Percentiles rank a stretch among this genome's conserved stretches.
These are phyloP conservation scores for Lerema accius DNA, from an alignment of 1,140 invertebrate genomes.

Conservation along the genomic window DNA sequence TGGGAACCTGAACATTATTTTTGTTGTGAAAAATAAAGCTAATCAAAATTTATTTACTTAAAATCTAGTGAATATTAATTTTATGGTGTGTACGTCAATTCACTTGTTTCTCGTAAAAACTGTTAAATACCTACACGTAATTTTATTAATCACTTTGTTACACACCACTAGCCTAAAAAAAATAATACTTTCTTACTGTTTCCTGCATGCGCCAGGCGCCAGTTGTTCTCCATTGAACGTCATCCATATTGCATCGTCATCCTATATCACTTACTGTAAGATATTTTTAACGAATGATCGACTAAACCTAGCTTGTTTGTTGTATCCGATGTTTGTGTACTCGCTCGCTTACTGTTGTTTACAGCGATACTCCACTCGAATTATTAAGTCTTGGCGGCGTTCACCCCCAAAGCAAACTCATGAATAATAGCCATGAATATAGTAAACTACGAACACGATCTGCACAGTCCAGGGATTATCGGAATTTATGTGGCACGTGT, in stretches of 20 bases:
- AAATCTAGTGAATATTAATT: too few relatives aligned
- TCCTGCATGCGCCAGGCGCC: too few relatives aligned
- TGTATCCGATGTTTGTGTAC: constrained; percentile 32
- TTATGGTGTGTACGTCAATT: too few relatives aligned
- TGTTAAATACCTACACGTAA: too few relatives aligned
- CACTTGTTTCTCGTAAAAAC: too few relatives aligned
- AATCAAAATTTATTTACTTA: too few relatives aligned
- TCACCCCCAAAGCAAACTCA: constrained; percentile 73
- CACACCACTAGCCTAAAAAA: too few relatives aligned
- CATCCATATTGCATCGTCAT: neutral
- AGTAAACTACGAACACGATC: constrained; percentile 66
- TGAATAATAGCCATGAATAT: constrained; percentile 74
- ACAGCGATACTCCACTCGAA: constrained; percentile 67
- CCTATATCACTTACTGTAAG: neutral
- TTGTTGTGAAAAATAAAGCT: too few relatives aligned
- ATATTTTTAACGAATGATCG: constrained; percentile 18
- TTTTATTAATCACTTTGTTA: too few relatives aligned
- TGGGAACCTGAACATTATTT: too few relatives aligned
- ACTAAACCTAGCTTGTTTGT: constrained; percentile 9
- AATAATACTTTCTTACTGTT: too few relatives aligned
- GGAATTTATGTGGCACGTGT: constrained; percentile 78
- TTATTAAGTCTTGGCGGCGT: constrained; percentile 76
- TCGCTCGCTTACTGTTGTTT: constrained; percentile 45
- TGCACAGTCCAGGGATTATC: constrained; percentile 72
- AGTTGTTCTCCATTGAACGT: neutral